Conservation (phyloP, 2,888 invertebrate species). For the Thecophora atra region DNA sequence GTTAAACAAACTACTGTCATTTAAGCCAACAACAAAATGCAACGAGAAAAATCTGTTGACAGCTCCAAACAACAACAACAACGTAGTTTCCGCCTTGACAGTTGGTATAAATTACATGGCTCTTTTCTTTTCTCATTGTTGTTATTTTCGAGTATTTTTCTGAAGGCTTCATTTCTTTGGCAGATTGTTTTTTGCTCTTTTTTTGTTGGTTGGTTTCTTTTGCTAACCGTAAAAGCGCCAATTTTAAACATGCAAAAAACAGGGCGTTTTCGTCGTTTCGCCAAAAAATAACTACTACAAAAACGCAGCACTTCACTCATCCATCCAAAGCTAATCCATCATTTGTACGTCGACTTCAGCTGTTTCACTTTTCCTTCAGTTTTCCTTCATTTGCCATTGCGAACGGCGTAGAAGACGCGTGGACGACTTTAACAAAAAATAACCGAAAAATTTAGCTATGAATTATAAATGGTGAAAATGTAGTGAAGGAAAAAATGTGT, state of each 20-base stretch:
- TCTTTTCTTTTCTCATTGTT: background rate
- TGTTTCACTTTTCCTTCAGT: background rate
- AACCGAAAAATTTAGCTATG: background rate
- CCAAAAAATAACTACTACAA: background rate
- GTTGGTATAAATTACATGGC: slow-evolving; percentile 16
- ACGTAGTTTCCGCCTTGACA: background rate
- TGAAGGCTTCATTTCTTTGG: background rate
- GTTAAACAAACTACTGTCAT: slow-evolving; percentile 12
- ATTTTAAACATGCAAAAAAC: background rate
- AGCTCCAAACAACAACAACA: background rate
- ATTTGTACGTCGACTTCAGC: slow-evolving; percentile 11
- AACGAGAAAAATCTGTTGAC: slow-evolving; percentile 10
- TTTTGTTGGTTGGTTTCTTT: background rate
- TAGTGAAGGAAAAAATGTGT: background rate
- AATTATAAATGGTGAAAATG: slow-evolving; percentile 9
- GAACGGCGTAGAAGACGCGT: background rate
- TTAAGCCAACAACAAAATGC: background rate
- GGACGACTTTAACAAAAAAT: background rate
- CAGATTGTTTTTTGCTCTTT: background rate
- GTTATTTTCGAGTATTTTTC: slow-evolving; percentile 6
- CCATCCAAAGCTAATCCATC: slow-evolving; percentile 14
- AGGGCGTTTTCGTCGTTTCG: no score
- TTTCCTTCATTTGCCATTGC: background rate
- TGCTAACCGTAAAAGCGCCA: background rate
- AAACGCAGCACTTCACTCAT: background rate